A percentile compares a stretch with the other conserved stretches of the same genome.
Conservation (phyloP, 2,797 vertebrate species). For the Trachops cirrhosus region DNA sequence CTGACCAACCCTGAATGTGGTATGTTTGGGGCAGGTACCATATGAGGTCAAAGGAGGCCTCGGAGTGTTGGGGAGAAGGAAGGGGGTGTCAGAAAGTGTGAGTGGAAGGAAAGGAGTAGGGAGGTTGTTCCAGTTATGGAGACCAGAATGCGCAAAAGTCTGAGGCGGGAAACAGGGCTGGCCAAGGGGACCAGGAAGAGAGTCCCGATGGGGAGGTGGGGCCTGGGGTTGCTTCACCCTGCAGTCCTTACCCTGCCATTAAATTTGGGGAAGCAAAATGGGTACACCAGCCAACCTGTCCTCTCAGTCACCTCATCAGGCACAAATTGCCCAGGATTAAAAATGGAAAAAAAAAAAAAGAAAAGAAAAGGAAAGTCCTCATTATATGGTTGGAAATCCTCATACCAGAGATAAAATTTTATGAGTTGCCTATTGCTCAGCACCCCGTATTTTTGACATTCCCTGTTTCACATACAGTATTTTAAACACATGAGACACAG, state of each 20-base stretch:
- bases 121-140: neutral
- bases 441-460: constrained; percentile 48
- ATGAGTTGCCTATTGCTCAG: constrained; percentile 50
- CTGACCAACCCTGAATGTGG: too few relatives aligned
- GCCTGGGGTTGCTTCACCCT: neutral
- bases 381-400: constrained; percentile 51
- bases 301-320: constrained; percentile 59
- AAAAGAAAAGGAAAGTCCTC: constrained; percentile 18
- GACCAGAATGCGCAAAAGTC: neutral
- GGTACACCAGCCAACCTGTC: neutral
- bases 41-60: neutral
- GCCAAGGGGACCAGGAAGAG: neutral
- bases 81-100: neutral
- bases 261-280: neutral
- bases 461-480: constrained; percentile 67
- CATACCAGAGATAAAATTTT: constrained; percentile 74
- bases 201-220: neutral
- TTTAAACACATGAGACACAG: constrained; percentile 73
- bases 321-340: constrained; percentile 26
- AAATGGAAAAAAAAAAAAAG: neutral
- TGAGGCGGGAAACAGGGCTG: too few relatives aligned
- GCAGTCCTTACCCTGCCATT: neutral
- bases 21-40: neutral
- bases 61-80: too few relatives aligned
- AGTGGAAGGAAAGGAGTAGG: neutral